Evolutionary conservation across 2,888 invertebrate species (phyloP).

Genomic region (Xanthia togata): DNA sequence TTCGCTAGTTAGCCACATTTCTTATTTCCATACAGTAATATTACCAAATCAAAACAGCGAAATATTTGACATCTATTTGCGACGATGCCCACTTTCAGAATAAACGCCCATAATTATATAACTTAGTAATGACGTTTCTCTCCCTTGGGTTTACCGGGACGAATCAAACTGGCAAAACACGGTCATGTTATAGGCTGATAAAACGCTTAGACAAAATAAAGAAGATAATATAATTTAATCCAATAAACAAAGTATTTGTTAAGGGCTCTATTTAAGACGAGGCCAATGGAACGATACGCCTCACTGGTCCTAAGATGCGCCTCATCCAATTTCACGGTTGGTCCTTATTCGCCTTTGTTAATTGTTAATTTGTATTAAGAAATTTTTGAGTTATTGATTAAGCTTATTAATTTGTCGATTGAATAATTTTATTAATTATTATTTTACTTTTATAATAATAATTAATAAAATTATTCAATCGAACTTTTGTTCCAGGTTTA

Average conservation of each 20-base stretch:
- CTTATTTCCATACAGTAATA: no score
- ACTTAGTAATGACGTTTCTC: no score
- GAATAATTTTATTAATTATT: conserved; percentile 14
- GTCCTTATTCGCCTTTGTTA: conserved; percentile 74
- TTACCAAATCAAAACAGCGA: no score
- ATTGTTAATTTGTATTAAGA: conserved; percentile 81
- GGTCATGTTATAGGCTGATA: conserved; percentile 9
- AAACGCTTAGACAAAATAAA: conserved; percentile 32
- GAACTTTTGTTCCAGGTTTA: no score
- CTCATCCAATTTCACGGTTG: conserved; percentile 79
- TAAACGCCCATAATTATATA: no score
- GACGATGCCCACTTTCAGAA: no score
- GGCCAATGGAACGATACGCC: conserved; percentile 75
- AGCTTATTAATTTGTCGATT: conserved; percentile 47
- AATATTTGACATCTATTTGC: no score
- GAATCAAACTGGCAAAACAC: neutral
- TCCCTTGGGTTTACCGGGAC: no score
- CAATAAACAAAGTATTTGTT: conserved; percentile 63
- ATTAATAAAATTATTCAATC: no score
- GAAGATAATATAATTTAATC: conserved; percentile 52
- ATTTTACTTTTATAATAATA: no score
- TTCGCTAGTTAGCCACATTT: no score
- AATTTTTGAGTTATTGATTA: conserved; percentile 63
- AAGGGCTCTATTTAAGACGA: conserved; percentile 67
- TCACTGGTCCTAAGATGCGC: conserved; percentile 72